A percentile compares a stretch with the other conserved stretches of the same genome.
Conservation (phyloP, 2,888 invertebrate genomes). For the Dicyrtomina minuta region DNA sequence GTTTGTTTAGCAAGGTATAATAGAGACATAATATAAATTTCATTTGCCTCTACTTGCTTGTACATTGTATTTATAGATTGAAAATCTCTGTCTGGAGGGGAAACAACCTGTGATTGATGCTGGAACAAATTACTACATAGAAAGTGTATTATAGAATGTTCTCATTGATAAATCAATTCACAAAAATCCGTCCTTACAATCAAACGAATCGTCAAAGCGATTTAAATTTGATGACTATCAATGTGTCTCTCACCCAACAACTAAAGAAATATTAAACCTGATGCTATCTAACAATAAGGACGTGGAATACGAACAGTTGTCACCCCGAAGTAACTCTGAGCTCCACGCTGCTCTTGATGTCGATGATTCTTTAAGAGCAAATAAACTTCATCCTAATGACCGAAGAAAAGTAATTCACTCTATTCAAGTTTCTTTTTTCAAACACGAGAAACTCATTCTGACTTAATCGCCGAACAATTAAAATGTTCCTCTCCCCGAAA, state of each 20-base stretch:
- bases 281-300: not conserved
- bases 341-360: too few species aligned
- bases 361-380: too few species aligned
- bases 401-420: too few species aligned
- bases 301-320: conserved; percentile 12
- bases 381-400: too few species aligned
- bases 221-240: conserved; percentile 11
- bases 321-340: conserved; percentile 61
- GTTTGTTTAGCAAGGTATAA: not conserved
- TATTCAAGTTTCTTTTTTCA: too few species aligned
- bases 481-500: too few species aligned
- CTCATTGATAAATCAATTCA: conserved; percentile 62
- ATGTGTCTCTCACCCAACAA: not conserved
- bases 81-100: too few species aligned
- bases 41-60: too few species aligned
- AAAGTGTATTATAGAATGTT: conserved; percentile 87
- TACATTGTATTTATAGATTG: too few species aligned
- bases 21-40: too few species aligned
- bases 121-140: conserved; percentile 98
- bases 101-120: conserved; percentile 92
- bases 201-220: not conserved
- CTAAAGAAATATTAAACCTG: not conserved
- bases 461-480: too few species aligned
- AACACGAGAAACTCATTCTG: too few species aligned
- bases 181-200: not conserved